Conservation (phyloP, 1,140 invertebrate genomes). For the Brachionus rubens region DNA sequence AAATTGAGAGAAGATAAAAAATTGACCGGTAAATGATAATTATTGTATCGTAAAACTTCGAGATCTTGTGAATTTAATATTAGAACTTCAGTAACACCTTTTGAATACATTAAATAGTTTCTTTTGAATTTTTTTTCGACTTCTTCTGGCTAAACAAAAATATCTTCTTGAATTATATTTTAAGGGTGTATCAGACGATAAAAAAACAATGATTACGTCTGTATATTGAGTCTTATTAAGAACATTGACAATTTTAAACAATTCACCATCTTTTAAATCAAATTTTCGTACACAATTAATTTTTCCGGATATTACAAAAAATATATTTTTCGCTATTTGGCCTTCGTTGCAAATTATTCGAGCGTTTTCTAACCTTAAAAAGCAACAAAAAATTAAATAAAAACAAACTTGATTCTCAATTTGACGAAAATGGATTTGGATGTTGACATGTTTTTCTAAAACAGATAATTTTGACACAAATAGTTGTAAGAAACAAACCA, state of each 20-base stretch:
- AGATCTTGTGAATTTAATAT: conserved; percentile 15
- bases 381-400: not conserved
- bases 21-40: conserved; percentile 23
- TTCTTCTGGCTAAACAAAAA: conserved; percentile 14
- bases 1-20: conserved; percentile 19
- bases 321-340: conserved; percentile 13
- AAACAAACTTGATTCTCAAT: too few species aligned
- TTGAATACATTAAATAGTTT: conserved; percentile 8
- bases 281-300: conserved; percentile 32
- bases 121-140: conserved; percentile 1
- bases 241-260: not conserved
- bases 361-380: conserved; percentile 22
- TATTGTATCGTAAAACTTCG: not conserved
- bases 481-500: too few species aligned
- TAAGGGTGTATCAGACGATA: not conserved
- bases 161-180: not conserved
- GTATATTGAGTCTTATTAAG: not conserved
- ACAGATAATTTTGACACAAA: too few species aligned
- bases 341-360: conserved; percentile 24
- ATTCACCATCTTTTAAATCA: conserved; percentile 13
- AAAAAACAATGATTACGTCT: conserved; percentile 11
- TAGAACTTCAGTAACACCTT: conserved; percentile 27
- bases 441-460: too few species aligned
- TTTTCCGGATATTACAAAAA: conserved; percentile 35
- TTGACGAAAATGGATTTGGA: too few species aligned